phyloP scores from a whole-genome alignment of 1,140 invertebrate genomes.

The Zophobas atratus region DNA sequence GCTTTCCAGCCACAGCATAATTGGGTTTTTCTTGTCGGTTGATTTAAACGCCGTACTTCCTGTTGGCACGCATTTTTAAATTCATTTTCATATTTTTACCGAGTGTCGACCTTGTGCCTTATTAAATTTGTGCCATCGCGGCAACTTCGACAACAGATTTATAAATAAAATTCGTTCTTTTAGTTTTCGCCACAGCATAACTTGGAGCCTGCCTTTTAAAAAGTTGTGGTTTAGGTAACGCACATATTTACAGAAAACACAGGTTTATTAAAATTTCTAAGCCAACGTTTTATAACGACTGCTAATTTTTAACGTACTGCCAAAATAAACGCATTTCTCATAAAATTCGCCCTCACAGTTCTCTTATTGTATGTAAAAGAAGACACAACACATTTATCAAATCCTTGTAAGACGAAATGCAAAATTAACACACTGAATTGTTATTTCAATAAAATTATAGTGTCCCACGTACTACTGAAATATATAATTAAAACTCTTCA shows the following conservation, averaged over 20 bases:
- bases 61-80: constrained; percentile 1
- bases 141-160: not conserved
- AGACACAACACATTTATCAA: no score
- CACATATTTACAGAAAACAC: no score
- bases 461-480: not conserved
- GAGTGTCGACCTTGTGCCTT: not conserved
- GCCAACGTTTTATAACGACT: no score
- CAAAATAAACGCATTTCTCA: no score
- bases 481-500: not conserved
- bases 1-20: constrained; percentile 16
- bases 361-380: no score
- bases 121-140: constrained; percentile 9
- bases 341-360: no score
- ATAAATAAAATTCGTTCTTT: not conserved
- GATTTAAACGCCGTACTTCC: constrained; percentile 4
- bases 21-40: constrained; percentile 2
- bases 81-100: constrained; percentile 10
- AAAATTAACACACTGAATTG: no score
- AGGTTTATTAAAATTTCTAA: no score
- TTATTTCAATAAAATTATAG: not conserved
- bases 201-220: no score
- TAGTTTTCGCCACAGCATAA: not conserved
- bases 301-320: no score
- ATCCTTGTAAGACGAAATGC: no score
- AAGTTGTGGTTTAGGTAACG: no score